Conservation (phyloP, 2,113 vertebrate genomes). For the Heptranchias perlo region DNA sequence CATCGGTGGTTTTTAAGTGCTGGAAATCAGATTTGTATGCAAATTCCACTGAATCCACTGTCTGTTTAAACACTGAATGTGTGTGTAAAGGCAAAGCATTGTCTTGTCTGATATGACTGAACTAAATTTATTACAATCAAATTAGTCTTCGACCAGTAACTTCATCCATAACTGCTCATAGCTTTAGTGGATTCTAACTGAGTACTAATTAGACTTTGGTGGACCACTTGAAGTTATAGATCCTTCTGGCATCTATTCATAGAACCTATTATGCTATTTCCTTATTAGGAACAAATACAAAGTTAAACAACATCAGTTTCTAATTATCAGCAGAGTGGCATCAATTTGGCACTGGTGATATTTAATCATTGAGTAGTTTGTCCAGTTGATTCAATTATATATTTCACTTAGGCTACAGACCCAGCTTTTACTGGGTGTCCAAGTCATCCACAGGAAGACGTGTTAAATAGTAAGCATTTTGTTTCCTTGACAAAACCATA, state of each 20-base stretch:
- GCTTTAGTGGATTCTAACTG: neutral
- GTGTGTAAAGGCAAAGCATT: neutral
- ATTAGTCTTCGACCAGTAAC: conserved; percentile 14
- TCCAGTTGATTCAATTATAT: conserved; percentile 26
- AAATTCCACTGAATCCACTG: neutral
- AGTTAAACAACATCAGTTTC: conserved; percentile 30
- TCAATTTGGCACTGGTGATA: conserved; percentile 15
- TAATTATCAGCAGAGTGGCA: conserved; percentile 24
- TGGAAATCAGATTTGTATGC: neutral
- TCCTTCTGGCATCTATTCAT: conserved; percentile 19
- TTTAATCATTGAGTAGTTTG: conserved; percentile 31
- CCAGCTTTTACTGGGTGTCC: neutral
- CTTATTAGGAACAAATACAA: conserved; percentile 6
- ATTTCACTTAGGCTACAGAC: neutral
- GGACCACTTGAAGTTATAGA: neutral
- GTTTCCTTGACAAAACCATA: neutral
- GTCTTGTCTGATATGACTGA: neutral
- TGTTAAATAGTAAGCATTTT: neutral
- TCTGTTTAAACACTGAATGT: neutral
- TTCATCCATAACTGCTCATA: neutral
- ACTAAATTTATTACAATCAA: conserved; percentile 24
- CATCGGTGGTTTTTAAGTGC: neutral
- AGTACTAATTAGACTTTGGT: conserved; percentile 2
- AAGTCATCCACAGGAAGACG: neutral
- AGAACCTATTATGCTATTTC: conserved; percentile 8